Percentiles rank a stretch among this genome's conserved stretches.
Evolutionary conservation across 2,888 invertebrate genomes (phyloP).

Genomic region (Oscheius sp.): DNA sequence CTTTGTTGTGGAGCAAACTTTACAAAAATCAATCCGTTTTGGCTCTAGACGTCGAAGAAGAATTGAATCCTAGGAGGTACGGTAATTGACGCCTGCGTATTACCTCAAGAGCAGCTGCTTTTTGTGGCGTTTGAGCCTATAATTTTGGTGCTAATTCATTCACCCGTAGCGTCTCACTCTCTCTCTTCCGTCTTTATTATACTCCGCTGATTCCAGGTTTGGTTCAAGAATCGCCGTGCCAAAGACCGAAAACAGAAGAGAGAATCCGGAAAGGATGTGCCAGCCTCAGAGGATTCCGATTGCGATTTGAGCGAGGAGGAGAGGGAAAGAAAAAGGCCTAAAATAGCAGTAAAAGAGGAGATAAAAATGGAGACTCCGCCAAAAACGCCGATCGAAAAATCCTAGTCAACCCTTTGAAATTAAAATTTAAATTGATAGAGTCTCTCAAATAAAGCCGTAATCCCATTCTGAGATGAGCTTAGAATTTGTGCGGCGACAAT

Average conservation of each 20-base stretch:
- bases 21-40: too few relatives aligned
- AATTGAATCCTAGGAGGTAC: too few relatives aligned
- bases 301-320: constrained; percentile 46
- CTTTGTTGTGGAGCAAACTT: too few relatives aligned
- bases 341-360: constrained; percentile 4
- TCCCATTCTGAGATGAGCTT: constrained; percentile 35
- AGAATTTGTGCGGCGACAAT: constrained; percentile 24
- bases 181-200: background rate
- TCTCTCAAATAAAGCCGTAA: background rate
- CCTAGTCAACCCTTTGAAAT: background rate
- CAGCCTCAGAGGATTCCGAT: constrained; percentile 39
- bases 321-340: constrained; percentile 16
- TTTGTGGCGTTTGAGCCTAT: background rate
- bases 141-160: constrained; percentile 2
- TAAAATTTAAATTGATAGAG: background rate
- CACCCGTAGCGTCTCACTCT: constrained; percentile 2
- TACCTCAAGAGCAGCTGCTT: background rate
- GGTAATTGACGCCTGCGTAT: background rate
- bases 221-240: constrained; percentile 69
- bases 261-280: constrained; percentile 34
- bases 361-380: constrained; percentile 18
- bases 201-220: constrained; percentile 54
- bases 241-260: constrained; percentile 63
- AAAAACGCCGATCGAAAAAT: constrained; percentile 31
- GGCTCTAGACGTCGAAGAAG: too few relatives aligned